Evolutionary conservation across 1,140 invertebrate genomes (phyloP), one percentile per base, ranked within the genome.

Genomic region (Heliothis subflexa): DNA sequence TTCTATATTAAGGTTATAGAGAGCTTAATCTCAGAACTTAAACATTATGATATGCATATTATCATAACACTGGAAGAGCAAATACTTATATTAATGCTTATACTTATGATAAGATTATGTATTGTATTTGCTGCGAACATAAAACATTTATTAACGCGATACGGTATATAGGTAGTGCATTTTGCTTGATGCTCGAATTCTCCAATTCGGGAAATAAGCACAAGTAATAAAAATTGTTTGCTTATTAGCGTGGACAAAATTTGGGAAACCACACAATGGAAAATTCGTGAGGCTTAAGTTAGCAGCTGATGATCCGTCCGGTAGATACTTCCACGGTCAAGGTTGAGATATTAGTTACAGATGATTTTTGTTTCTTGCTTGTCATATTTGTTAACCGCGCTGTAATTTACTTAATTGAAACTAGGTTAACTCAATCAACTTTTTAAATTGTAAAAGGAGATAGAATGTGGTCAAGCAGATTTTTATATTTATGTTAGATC

Each of bases 221-320:
- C n/a, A 64, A 9, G 16, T 47, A 47, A 47, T 64, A 10, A 47
- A 47, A 18, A 64, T 10, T 64, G 40, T 64, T 64, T 47, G 40
- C 40, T 64, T 18, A 33, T 64, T 64, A 64, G 61, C 61, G 9
- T 10, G 9, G 16, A 45, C 40, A 64, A 64, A 47, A 64, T 64
- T n/a, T 64, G 16, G 18, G 40, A 10, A 21, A 45, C n/a, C 2
- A 47, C 11, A 64, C 16, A 64, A 64, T 64, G 12, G 28, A 47
- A 25, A 18, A 40, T 47, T 64, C 61, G 61, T 64, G 61, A 64
- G 45, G 1, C 45, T 64, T 18, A 16, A 64, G n/a, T 64, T 64
- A 64, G 61, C 61, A n/a, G 61, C 40, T 12, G 40, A n/a, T 47
- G 40, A 64, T 64, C 40, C 45, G 61, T 2, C 33, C 14, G 54